Conservation (phyloP, 1,140 invertebrate species). For the Nebria ingens region DNA sequence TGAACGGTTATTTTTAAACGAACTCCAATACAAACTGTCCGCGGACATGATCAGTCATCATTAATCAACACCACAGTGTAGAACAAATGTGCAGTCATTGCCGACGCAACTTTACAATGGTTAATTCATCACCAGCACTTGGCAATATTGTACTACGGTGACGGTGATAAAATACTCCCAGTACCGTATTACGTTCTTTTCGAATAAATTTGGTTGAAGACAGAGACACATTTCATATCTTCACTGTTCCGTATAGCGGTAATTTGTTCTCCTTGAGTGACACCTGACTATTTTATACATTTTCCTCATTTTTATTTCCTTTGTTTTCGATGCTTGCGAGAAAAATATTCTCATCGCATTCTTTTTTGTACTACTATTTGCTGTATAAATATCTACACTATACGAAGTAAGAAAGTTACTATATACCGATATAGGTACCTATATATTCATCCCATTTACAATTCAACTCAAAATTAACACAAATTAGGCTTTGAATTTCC, state of each 20-base stretch:
- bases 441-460: too few species aligned
- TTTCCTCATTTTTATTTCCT: too few species aligned
- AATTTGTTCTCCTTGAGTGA: slow-evolving; percentile 3
- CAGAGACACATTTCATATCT: slow-evolving; percentile 8
- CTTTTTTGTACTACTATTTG: too few species aligned
- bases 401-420: too few species aligned
- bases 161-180: background rate
- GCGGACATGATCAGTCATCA: background rate
- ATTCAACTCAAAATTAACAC: too few species aligned
- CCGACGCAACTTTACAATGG: background rate
- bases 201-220: background rate
- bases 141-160: background rate
- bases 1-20: slow-evolving; percentile 5
- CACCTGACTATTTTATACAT: background rate
- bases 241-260: background rate
- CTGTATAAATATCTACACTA: too few species aligned
- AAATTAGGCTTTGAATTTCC: too few species aligned
- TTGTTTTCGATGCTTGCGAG: too few species aligned
- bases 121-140: background rate
- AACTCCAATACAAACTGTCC: background rate
- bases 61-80: background rate
- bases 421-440: too few species aligned
- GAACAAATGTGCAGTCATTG: slow-evolving; percentile 3
- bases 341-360: too few species aligned
- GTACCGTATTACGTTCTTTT: background rate